Evolutionary conservation across 2,797 vertebrate species (phyloP).

Genomic region (Hemibagrus guttatus): DNA sequence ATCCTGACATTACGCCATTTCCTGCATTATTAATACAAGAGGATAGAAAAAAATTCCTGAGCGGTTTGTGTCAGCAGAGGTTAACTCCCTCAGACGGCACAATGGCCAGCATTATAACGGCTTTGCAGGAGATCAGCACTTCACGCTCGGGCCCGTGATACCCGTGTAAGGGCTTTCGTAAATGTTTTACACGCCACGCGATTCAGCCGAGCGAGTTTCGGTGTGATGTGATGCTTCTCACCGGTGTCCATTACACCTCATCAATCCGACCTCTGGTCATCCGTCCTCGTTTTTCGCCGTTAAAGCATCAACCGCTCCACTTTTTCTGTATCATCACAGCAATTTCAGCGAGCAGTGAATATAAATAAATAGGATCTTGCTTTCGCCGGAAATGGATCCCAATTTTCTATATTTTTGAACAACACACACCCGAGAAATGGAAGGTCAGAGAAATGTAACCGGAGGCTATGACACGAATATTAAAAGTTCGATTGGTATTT

Average conservation of each 20-base stretch:
- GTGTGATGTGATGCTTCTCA: not conserved
- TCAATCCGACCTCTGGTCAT: not conserved
- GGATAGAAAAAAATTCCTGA: slow-evolving; percentile 6
- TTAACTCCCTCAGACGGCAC: slow-evolving; percentile 36
- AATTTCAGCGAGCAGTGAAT: not conserved
- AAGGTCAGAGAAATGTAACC: slow-evolving; percentile 60
- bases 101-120: slow-evolving; percentile 30
- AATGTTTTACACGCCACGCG: slow-evolving; percentile 45
- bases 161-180: slow-evolving; percentile 46
- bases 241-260: not conserved
- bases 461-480: slow-evolving; percentile 54
- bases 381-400: slow-evolving; percentile 42
- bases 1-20: slow-evolving; percentile 1
- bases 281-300: not conserved
- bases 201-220: slow-evolving; percentile 33
- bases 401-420: slow-evolving; percentile 53
- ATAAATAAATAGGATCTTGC: slow-evolving; percentile 31
- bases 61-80: slow-evolving; percentile 40
- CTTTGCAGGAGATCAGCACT: slow-evolving; percentile 38
- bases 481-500: slow-evolving; percentile 60
- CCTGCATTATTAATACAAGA: slow-evolving; percentile 31
- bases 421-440: slow-evolving; percentile 42
- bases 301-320: not conserved
- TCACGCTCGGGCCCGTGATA: slow-evolving; percentile 36
- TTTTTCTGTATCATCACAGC: not conserved